phyloP scores from a whole-genome alignment of 2,113 vertebrate genomes.

The Callipepla squamata region DNA sequence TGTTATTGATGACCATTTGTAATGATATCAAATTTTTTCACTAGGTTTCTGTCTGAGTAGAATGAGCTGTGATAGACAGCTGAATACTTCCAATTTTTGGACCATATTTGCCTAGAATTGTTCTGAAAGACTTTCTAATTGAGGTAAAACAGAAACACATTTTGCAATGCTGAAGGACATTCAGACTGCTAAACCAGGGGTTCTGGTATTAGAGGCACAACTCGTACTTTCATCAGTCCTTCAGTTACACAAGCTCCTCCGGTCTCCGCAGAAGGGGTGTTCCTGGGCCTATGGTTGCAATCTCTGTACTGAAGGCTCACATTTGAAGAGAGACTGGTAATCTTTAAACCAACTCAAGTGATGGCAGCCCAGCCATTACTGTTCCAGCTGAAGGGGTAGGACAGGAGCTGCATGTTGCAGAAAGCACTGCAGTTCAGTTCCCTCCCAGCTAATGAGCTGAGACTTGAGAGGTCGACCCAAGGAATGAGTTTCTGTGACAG shows the following conservation, averaged over 20 bases:
- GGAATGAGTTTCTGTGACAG: neutral
- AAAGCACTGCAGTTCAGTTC: neutral
- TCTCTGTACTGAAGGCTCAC: too few species aligned
- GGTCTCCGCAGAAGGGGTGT: too few species aligned
- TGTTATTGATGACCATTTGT: rapidly evolving
- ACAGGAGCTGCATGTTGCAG: too few species aligned
- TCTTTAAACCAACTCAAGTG: rapidly evolving
- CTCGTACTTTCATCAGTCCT: neutral
- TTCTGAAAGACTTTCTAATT: neutral
- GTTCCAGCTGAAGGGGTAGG: neutral
- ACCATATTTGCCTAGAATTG: neutral
- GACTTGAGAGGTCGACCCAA: neutral
- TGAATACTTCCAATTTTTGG: too few species aligned
- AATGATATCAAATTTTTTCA: neutral
- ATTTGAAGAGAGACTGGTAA: rapidly evolving
- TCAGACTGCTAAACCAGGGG: neutral
- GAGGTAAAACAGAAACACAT: rapidly evolving
- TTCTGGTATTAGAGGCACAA: rapidly evolving
- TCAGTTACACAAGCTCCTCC: neutral
- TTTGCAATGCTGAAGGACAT: neutral
- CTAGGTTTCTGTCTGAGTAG: neutral
- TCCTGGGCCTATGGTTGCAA: rapidly evolving
- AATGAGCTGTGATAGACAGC: neutral
- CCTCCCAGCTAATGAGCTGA: rapidly evolving
- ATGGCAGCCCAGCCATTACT: too few species aligned